Percentiles rank a stretch among this genome's conserved stretches.
Conservation (phyloP, 2,797 vertebrate species). For the Paramormyrops hopkinsi region DNA sequence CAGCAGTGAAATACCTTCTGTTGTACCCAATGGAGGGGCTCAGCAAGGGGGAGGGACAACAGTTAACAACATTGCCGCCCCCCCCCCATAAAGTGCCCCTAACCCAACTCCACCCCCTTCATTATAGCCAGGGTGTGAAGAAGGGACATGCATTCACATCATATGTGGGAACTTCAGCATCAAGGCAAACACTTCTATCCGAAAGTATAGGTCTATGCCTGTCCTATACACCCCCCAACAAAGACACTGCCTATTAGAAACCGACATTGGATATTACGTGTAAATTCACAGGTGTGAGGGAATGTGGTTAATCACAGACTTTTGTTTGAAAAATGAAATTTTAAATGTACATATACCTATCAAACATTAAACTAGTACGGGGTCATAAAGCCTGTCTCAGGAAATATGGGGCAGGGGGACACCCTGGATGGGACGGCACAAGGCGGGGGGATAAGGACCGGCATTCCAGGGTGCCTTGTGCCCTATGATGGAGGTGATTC, state of each 20-base stretch:
- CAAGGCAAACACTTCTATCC: background rate
- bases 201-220: background rate
- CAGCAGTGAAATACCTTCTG: background rate
- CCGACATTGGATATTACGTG: background rate
- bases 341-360: background rate
- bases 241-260: background rate
- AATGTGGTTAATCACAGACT: background rate
- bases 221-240: background rate
- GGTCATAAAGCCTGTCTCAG: background rate
- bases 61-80: background rate
- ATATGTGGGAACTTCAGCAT: background rate
- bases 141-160: background rate
- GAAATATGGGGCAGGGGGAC: background rate
- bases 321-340: background rate
- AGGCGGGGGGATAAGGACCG: background rate
- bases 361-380: background rate
- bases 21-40: background rate
- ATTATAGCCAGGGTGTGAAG: conserved; percentile 1
- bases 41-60: background rate
- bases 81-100: background rate
- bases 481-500: background rate
- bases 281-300: background rate
- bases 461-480: background rate
- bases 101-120: background rate
- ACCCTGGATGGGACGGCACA: background rate